Conservation (phyloP, 2,113 vertebrate species). For the Cyanoramphus novaezelandiae region DNA sequence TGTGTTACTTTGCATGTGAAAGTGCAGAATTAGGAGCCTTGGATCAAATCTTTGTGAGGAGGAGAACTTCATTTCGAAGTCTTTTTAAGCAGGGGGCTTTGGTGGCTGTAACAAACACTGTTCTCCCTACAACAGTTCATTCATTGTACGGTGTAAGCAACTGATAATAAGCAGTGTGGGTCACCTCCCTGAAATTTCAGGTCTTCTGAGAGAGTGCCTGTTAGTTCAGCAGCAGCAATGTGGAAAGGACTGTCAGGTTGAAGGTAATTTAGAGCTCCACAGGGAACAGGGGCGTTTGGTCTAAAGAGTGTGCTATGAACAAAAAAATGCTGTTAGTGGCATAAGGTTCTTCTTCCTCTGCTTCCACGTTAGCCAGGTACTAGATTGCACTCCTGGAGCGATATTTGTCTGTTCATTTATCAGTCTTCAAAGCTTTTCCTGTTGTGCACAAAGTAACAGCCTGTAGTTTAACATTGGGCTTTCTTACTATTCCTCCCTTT, state of each 20-base stretch:
- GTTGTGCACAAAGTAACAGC: background rate
- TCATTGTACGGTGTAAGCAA: background rate
- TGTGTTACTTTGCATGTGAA: background rate
- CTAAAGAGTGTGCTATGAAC: background rate
- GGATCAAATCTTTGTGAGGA: background rate
- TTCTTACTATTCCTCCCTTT: background rate
- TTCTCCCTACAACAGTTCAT: background rate
- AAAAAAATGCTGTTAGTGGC: background rate
- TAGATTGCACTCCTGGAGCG: background rate
- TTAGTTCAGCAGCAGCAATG: background rate
- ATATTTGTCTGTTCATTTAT: background rate
- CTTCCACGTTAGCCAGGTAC: background rate
- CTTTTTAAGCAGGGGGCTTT: background rate
- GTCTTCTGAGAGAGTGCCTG: background rate
- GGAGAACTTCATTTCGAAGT: background rate
- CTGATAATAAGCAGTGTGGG: background rate
- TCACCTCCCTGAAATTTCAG: background rate
- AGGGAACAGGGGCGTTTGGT: background rate
- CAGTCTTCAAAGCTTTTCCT: background rate
- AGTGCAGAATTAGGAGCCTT: background rate
- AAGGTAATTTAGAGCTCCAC: background rate
- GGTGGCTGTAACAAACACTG: background rate
- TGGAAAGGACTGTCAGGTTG: background rate
- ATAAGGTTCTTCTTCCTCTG: background rate
- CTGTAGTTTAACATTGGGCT: background rate